These are phyloP conservation scores for Gastracanthus pulcherrimus DNA, from an alignment of 2,888 invertebrate species.

Conservation along the genomic window DNA sequence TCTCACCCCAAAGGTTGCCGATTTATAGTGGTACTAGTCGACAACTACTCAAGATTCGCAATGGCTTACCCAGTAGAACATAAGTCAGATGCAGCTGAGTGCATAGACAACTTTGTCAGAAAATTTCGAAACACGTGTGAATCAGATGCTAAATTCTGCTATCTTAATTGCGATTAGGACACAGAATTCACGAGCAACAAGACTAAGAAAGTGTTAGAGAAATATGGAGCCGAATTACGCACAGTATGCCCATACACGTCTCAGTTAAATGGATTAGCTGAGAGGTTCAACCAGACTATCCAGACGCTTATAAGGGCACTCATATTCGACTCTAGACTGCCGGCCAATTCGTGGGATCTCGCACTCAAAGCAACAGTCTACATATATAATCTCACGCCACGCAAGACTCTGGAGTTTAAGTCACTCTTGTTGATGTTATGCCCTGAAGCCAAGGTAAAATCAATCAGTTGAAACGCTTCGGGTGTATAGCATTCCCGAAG, in stretches of 20 bases:
- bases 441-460: neutral
- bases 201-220: neutral
- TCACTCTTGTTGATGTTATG: neutral
- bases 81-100: neutral
- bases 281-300: neutral
- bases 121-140: neutral
- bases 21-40: neutral
- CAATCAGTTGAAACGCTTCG: neutral
- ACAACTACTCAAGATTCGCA: neutral
- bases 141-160: neutral
- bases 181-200: neutral
- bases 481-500: too few species aligned
- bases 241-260: neutral
- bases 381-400: too few species aligned
- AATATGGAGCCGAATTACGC: neutral
- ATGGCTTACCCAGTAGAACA: neutral
- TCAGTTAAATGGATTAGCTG: neutral
- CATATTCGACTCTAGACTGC: too few species aligned
- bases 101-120: too few species aligned
- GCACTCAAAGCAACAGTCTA: too few species aligned
- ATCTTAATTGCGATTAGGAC: neutral
- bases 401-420: neutral
- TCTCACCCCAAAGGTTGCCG: neutral
- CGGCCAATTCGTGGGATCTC: too few species aligned
- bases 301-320: neutral